Evolutionary conservation across 2,888 invertebrate species (phyloP).

Genomic region (Shargacucullia verbasci): DNA sequence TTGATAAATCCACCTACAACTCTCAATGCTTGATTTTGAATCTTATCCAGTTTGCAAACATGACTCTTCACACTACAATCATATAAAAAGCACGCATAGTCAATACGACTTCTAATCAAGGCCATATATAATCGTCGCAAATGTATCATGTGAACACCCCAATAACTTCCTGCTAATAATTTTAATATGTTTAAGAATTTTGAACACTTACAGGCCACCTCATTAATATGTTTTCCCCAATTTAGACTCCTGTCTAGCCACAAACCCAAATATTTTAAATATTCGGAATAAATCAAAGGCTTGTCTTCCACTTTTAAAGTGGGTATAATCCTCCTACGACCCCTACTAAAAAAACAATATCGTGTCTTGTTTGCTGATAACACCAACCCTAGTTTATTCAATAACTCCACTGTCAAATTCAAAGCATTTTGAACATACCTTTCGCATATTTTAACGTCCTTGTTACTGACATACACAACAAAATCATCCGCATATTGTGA

Average conservation of each 20-base stretch:
- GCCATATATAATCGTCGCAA: conserved; percentile 1
- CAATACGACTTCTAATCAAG: conserved; percentile 2
- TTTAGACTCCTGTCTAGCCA: conserved; percentile 2
- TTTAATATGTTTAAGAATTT: conserved; percentile 1
- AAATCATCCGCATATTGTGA: conserved; percentile 1
- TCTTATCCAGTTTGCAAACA: background rate
- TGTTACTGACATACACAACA: background rate
- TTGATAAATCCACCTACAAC: conserved; percentile 1
- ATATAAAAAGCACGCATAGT: conserved; percentile 1
- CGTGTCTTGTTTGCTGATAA: background rate
- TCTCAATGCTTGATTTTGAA: background rate
- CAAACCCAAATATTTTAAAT: background rate
- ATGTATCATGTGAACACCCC: background rate
- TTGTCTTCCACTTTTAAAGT: background rate
- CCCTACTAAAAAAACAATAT: conserved; percentile 2
- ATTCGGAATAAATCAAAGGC: background rate
- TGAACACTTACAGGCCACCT: background rate
- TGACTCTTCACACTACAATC: background rate
- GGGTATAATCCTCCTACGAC: background rate
- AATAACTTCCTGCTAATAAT: background rate
- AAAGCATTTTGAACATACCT: background rate
- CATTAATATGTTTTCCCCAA: conserved; percentile 7
- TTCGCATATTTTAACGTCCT: background rate
- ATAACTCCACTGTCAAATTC: background rate
- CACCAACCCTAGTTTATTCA: background rate